Evolutionary conservation across 2,113 vertebrate genomes (phyloP), one percentile per base, ranked within the genome.

Genomic region (Megaleporinus macrocephalus): DNA sequence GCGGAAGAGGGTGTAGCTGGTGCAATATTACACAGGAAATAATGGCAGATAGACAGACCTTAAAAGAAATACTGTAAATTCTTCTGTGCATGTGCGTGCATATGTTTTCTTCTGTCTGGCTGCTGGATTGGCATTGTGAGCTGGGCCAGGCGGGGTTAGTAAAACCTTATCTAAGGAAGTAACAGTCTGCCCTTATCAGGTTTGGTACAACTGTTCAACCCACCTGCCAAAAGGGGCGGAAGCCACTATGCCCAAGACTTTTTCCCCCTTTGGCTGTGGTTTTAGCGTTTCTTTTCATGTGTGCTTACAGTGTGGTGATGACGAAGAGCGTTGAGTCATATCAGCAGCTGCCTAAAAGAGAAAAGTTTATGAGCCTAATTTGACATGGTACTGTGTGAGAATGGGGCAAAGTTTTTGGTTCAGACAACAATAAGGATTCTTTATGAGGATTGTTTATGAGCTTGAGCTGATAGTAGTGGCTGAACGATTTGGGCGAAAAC

Each of bases 111-210:
- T 18, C 41, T 29, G 18, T 33, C 61, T 53, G 1, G 18, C 18
- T 80, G n/a, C 57, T 51, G 59, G 75, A 36, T 20, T 72, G 33
- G 80, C 33, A 41, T 30, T 77, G 79, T 84, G 63, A 30, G 82
- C n/a, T 30, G 61, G 14, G 73, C 77, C 69, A 71, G 84, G 84
- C 76, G 55, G 79, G 76, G 76, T 84, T 76, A 76, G 41, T 33
- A 13, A 57, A 77, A 41, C 30, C 82, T 86, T 88, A 86, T 86
- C 82, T 86, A 24, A 88, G 86, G 84, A 88, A 88, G 82, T 86
- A 80, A 82, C 86, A 88, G 79, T 70, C 66, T 85, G 55, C 63
- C 24, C 84, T 88, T 86, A 84, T 88, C 84, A 59, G 78, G 71
- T 85, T 73, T 82, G 79, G 82, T 82, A 65, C 82, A 86, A 84